Conservation (phyloP, 2,113 vertebrate genomes). For the Carollia perspicillata region DNA sequence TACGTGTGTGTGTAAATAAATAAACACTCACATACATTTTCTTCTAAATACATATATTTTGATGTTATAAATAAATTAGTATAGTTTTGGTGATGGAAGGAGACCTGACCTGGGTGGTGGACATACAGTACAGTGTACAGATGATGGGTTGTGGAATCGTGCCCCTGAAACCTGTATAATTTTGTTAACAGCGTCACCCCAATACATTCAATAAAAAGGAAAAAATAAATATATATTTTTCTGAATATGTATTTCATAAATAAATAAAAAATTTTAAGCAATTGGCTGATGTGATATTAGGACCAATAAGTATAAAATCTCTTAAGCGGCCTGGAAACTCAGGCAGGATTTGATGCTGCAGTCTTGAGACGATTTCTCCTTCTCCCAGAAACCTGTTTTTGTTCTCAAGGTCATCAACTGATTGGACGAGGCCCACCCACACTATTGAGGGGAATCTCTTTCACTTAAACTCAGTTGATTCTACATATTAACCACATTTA, state of each 20-base stretch:
- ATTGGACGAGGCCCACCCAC: not conserved
- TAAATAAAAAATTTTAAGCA: not conserved
- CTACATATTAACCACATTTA: not conserved
- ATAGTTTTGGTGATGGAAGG: too few relatives aligned
- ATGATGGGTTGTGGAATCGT: too few relatives aligned
- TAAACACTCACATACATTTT: too few relatives aligned
- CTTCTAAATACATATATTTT: not conserved
- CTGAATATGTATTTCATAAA: not conserved
- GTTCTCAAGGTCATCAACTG: not conserved
- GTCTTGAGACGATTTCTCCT: not conserved
- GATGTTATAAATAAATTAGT: not conserved
- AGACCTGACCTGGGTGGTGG: too few relatives aligned
- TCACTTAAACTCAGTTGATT: not conserved
- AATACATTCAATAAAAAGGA: too few relatives aligned
- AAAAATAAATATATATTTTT: not conserved
- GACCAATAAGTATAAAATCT: not conserved
- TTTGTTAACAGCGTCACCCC: too few relatives aligned
- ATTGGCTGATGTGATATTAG: not conserved
- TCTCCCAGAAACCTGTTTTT: not conserved
- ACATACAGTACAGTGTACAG: too few relatives aligned
- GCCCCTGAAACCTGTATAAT: too few relatives aligned
- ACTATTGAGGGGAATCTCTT: not conserved
- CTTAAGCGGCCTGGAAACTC: not conserved
- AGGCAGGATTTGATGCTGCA: not conserved
- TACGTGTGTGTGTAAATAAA: not conserved